A percentile compares a stretch with the other conserved stretches of the same genome.
Evolutionary conservation across 1,140 invertebrate species (phyloP).

Genomic region (Oedothorax gibbosus): DNA sequence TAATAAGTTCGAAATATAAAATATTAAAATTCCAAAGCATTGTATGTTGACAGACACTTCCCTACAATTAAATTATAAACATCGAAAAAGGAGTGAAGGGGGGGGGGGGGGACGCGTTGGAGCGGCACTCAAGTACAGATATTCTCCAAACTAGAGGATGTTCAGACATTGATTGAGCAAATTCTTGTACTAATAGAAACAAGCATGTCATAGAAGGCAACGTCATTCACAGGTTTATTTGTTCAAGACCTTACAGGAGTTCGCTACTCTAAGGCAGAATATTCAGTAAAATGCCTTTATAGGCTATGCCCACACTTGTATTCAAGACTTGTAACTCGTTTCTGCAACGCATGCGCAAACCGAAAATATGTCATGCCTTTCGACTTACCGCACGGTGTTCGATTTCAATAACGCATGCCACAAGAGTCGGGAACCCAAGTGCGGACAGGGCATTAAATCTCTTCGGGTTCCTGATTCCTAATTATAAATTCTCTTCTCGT

Average conservation of each 20-base stretch:
- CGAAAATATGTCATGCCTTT: too few species aligned
- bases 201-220: constrained; percentile 46
- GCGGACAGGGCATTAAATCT: not conserved
- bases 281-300: constrained; percentile 43
- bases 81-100: too few species aligned
- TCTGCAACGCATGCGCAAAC: too few species aligned
- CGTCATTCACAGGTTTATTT: constrained; percentile 47
- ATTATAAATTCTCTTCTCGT: constrained; percentile 10
- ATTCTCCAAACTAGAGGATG: constrained; percentile 24
- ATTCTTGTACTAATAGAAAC: constrained; percentile 53
- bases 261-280: constrained; percentile 49
- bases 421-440: too few species aligned
- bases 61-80: too few species aligned
- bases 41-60: too few species aligned
- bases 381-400: too few species aligned
- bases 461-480: not conserved
- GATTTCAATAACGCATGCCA: too few species aligned
- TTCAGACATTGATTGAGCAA: constrained; percentile 50
- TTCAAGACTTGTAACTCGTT: not conserved
- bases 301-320: not conserved
- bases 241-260: constrained; percentile 42
- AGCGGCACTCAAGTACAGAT: constrained; percentile 54
- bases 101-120: not conserved
- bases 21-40: too few species aligned
- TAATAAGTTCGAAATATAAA: too few species aligned